Conservation (phyloP, 2,797 vertebrate species). For the Lycodopsis pacificus region DNA sequence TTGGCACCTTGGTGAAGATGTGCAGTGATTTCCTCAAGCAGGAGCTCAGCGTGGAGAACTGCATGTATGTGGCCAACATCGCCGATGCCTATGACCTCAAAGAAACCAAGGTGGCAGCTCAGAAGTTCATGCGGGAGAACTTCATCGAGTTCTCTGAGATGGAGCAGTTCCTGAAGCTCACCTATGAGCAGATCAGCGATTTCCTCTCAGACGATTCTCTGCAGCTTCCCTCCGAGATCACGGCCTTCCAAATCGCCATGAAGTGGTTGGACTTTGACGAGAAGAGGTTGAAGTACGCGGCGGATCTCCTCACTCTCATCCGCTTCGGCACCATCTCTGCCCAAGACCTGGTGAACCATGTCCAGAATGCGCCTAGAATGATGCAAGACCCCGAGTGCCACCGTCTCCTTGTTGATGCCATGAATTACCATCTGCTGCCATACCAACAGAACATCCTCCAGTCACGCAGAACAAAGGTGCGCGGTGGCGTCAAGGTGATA, state of each 20-base stretch:
- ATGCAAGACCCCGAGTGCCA: slow-evolving; percentile 98
- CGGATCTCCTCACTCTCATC: slow-evolving; percentile 93
- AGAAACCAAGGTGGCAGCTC: slow-evolving; percentile 91
- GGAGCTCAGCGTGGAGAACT: slow-evolving; percentile 97
- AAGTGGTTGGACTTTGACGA: slow-evolving; percentile 99
- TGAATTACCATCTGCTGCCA: slow-evolving; percentile 99
- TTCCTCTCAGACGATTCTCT: slow-evolving; percentile 95
- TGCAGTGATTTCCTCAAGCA: slow-evolving; percentile 97
- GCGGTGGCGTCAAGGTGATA: slow-evolving; percentile 93
- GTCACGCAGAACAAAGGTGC: slow-evolving; percentile 97
- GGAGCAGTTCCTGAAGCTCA: slow-evolving; percentile 98
- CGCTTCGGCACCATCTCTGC: slow-evolving; percentile 99
- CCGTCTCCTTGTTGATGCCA: slow-evolving; percentile 97
- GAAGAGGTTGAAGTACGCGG: slow-evolving; percentile 95
- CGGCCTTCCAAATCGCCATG: slow-evolving; percentile 98
- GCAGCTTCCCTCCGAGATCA: slow-evolving; percentile 96
- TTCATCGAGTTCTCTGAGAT: slow-evolving; percentile 99
- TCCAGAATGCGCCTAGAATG: slow-evolving; percentile 97
- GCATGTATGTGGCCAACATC: slow-evolving; percentile 97
- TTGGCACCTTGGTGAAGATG: slow-evolving; percentile 95
- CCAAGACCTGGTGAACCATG: slow-evolving; percentile 96
- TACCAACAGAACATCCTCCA: slow-evolving; percentile 98
- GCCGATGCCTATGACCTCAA: slow-evolving; percentile 96
- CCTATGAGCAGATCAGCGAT: slow-evolving; percentile 98
- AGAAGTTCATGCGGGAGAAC: slow-evolving; percentile 98